Base-by-base conservation (phyloP, 2,113 vertebrate genomes). In the Tapirus terrestris region DNA sequence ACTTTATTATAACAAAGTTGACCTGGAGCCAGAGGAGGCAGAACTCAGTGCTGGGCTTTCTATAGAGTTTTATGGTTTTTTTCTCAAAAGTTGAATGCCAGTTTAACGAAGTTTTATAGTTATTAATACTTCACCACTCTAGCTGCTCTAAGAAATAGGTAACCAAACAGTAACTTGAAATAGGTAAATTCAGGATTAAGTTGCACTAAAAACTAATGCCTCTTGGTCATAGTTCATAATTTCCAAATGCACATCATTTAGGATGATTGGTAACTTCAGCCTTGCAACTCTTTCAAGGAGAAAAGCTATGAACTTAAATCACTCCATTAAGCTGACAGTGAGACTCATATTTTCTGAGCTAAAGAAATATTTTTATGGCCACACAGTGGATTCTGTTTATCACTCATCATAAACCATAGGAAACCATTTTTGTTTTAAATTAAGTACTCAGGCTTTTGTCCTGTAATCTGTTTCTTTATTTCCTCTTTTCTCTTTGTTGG, bases 351-450 rank as follows among this genome's bases (percentile, higher is more conserved):
- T 98, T 92, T 98, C 97, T 94, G 61, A 97, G 89, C 72, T 97
- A 98, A 98, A 98, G 98, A 98, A 92, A 96, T 96, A 98, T 53
- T 98, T 98, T 98, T 98, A 98, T 93, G 97, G 84, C 75, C 92
- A 97, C 65, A 94, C n/a, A 95, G 89, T 97, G 93, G 97, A 98
- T 96, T 98, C 97, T 95, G 97, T 98, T 98, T 98, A 97, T 98
- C 25, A 95, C 94, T 97, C 97, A 84, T 97, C 98, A 97, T 93
- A 98, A 98, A 98, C 89, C 25, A 75, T 63, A 88, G 85, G 36
- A 97, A 94, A 96, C 96, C 94, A 89, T 98, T 97, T 98, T 97
- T 98, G 93, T 98, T 97, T 86, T 88, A 98, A 96, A 92, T 98
- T 95, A 97, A 87, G 94, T 96, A 80, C 27, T 84, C 85, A 98